These are phyloP conservation scores for Phasianus colchicus DNA, from an alignment of 2,113 vertebrate species.

Conservation along the genomic window DNA sequence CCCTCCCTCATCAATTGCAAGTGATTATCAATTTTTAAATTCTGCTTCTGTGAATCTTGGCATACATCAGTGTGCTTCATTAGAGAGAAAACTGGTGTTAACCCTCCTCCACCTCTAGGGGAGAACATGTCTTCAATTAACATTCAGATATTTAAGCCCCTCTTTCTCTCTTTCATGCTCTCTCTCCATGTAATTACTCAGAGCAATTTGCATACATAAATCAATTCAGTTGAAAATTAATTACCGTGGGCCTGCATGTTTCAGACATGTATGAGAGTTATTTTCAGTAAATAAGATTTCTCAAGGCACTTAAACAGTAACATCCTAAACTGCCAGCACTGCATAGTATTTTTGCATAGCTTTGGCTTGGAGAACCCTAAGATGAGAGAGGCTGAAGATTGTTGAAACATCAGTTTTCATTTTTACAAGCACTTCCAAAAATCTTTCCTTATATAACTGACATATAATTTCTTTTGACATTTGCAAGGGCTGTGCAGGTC, in stretches of 20 bases:
- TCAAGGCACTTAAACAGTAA: conserved; percentile 54
- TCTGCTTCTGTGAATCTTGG: conserved; percentile 10
- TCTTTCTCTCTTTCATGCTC: background rate
- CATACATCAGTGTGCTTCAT: conserved; percentile 36
- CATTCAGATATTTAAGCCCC: conserved; percentile 36
- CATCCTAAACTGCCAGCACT: conserved; percentile 46
- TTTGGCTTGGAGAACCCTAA: conserved; percentile 35
- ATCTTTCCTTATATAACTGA: background rate
- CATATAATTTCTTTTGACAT: conserved; percentile 43
- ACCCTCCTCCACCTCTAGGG: background rate
- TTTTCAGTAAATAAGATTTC: conserved; percentile 70
- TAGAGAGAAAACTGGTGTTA: conserved; percentile 26
- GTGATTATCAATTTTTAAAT: background rate
- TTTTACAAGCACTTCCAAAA: conserved; percentile 33
- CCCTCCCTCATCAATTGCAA: background rate
- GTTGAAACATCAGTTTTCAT: conserved; percentile 11
- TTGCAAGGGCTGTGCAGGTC: conserved; percentile 16
- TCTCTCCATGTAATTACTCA: conserved; percentile 25
- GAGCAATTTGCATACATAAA: conserved; percentile 61
- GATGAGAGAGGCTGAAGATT: background rate
- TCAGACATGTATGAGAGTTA: conserved; percentile 70
- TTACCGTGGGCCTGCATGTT: conserved; percentile 50
- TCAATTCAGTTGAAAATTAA: conserved; percentile 72
- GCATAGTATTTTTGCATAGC: background rate
- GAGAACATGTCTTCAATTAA: background rate